Evolutionary conservation across 2,888 invertebrate genomes (phyloP).

Genomic region (Pardosa pseudoannulata): DNA sequence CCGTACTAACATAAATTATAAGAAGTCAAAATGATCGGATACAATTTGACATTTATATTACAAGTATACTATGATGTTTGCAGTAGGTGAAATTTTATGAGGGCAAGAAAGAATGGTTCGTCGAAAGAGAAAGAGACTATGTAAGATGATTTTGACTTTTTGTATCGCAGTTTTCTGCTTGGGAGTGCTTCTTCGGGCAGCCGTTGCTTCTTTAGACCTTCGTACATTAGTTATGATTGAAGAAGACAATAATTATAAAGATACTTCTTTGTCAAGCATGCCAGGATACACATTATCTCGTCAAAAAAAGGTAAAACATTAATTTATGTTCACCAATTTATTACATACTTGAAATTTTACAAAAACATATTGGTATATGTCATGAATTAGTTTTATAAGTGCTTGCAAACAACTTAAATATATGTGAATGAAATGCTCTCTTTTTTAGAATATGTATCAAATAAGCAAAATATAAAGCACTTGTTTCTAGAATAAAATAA

Average conservation of each 20-base stretch:
- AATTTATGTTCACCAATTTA: too few relatives aligned
- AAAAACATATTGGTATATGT: too few relatives aligned
- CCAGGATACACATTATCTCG: not conserved
- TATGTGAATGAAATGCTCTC: too few relatives aligned
- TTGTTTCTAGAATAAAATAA: too few relatives aligned
- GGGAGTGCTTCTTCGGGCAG: constrained; percentile 39
- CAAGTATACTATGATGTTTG: not conserved
- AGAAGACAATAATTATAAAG: constrained; percentile 33
- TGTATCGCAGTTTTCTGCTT: constrained; percentile 37
- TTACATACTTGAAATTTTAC: too few relatives aligned
- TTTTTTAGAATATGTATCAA: too few relatives aligned
- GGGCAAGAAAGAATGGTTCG: constrained; percentile 31
- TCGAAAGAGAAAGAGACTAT: constrained; percentile 51
- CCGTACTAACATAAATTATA: too few relatives aligned
- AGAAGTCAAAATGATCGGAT: too few relatives aligned
- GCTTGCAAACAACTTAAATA: too few relatives aligned
- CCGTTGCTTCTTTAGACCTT: constrained; percentile 39
- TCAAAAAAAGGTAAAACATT: constrained; percentile 21
- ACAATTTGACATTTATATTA: too few relatives aligned
- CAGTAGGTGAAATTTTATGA: not conserved
- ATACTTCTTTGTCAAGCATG: constrained; percentile 15
- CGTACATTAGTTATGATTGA: constrained; percentile 42
- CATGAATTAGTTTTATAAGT: too few relatives aligned
- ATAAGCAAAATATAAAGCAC: too few relatives aligned
- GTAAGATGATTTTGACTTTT: constrained; percentile 33